Base-by-base conservation (phyloP, 2,888 invertebrate species). In the Steinernema hermaphroditum region DNA sequence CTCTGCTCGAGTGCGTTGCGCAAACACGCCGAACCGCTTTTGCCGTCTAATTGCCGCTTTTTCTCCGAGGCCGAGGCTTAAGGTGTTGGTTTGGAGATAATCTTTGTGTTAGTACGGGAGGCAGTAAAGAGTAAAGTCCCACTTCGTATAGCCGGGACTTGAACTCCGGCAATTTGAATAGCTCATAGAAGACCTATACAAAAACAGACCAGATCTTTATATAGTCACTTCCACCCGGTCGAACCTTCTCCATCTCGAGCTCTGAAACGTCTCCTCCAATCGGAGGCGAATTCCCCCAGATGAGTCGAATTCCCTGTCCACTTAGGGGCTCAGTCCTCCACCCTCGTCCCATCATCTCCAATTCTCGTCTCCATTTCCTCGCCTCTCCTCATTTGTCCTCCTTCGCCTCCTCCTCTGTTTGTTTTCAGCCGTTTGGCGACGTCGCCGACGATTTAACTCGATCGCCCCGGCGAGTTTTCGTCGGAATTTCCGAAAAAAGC, bases 301-400 rank as follows among this genome's bases (percentile, higher is more conserved):
- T 14, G 14, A 41, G 9, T 41, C 41, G 8, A 19, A 46, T n/a
- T 46, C 19, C 8, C 46, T 41, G 46, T 19, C 16, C 16, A 46
- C 46, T 46, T 19, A 46, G 16, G 37, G 12, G 9, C 19, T 46
- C 16, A 4, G n/a, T 46, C 27, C 54, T 22, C 54, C 54, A 12
- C 54, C 22, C 54, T 6, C 54, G 9, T 27, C n/a, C 6, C 24
- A 4, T 14, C 19, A 54, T 54, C 22, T 54, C 54, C 27, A 54
- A n/a, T 27, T 54, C 16, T 54, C 27, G 54, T 54, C 54, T 37
- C 22, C 54, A 54, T 54, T 27, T 54, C 54, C 49, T 9, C 4
- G 22, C 54, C 54, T 2, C 27, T 24, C 27, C 54, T 49, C 19
- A 49, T 54, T 54, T 54, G 54, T 54, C 54, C 54, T 27, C 6